Evolutionary conservation across 2,113 vertebrate genomes (phyloP).

Genomic region (Rhinichthys klamathensis): DNA sequence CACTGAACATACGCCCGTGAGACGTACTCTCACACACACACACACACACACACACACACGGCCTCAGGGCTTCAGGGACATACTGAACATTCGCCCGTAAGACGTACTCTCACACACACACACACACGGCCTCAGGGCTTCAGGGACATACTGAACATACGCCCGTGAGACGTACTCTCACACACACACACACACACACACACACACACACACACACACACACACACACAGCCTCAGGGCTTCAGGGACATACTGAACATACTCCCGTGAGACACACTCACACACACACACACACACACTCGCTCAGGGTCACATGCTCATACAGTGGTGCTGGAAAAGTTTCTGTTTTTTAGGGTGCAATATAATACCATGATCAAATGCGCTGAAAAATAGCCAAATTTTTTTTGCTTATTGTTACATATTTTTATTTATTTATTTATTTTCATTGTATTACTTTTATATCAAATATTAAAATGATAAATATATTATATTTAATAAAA

Average conservation of each 20-base stretch:
- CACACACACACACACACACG: constrained; percentile 43
- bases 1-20: constrained; percentile 91
- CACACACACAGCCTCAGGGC: constrained; percentile 74
- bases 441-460: too few relatives aligned
- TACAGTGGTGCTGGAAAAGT: too few relatives aligned
- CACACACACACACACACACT: not conserved
- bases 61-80: constrained; percentile 88
- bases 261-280: constrained; percentile 90
- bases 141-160: constrained; percentile 90
- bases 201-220: constrained; percentile 52
- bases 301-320: too few relatives aligned
- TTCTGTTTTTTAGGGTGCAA: too few relatives aligned
- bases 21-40: too few relatives aligned
- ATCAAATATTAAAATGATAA: too few relatives aligned
- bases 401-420: too few relatives aligned
- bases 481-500: too few relatives aligned
- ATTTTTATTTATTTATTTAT: too few relatives aligned
- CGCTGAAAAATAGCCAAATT: too few relatives aligned
- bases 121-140: constrained; percentile 79
- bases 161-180: constrained; percentile 82
- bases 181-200: too few relatives aligned
- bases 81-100: constrained; percentile 91
- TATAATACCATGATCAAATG: too few relatives aligned
- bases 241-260: constrained; percentile 92
- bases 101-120: constrained; percentile 61